phyloP scores from a whole-genome alignment of 1,140 invertebrate species.

The Andrena cerasifolii region DNA sequence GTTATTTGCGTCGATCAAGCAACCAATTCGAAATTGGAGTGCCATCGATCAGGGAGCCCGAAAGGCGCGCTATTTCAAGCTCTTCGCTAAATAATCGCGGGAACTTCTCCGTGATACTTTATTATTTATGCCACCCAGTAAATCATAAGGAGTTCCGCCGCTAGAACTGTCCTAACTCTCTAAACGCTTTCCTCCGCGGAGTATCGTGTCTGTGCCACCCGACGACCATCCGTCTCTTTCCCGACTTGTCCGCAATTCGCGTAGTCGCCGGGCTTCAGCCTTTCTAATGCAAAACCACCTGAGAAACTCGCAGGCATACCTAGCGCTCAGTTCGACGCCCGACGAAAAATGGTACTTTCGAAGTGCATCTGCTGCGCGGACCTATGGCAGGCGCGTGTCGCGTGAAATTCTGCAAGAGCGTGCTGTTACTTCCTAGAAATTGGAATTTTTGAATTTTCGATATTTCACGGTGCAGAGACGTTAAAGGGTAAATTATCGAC shows the following conservation, averaged over 20 bases:
- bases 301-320: constrained; percentile 57
- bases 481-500: neutral
- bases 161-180: constrained; percentile 53
- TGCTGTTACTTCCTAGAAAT: too few relatives aligned
- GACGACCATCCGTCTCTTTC: constrained; percentile 48
- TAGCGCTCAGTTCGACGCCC: constrained; percentile 35
- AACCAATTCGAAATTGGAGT: neutral
- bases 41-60: neutral
- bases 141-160: constrained; percentile 48
- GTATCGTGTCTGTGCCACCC: constrained; percentile 42
- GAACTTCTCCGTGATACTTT: constrained; percentile 43
- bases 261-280: constrained; percentile 16
- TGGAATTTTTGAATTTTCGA: too few relatives aligned
- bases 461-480: neutral
- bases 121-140: constrained; percentile 58
- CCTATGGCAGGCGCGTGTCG: too few relatives aligned
- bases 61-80: neutral
- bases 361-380: constrained; percentile 11
- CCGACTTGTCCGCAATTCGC: constrained; percentile 3
- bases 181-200: constrained; percentile 60
- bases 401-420: too few relatives aligned
- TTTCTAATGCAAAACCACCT: constrained; percentile 63
- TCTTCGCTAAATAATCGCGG: constrained; percentile 23
- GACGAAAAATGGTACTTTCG: constrained; percentile 62
- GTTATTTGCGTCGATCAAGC: neutral